Percentiles rank a stretch among this genome's conserved stretches.
Evolutionary conservation across 2,113 vertebrate genomes (phyloP).

Genomic region (Pipa parva): DNA sequence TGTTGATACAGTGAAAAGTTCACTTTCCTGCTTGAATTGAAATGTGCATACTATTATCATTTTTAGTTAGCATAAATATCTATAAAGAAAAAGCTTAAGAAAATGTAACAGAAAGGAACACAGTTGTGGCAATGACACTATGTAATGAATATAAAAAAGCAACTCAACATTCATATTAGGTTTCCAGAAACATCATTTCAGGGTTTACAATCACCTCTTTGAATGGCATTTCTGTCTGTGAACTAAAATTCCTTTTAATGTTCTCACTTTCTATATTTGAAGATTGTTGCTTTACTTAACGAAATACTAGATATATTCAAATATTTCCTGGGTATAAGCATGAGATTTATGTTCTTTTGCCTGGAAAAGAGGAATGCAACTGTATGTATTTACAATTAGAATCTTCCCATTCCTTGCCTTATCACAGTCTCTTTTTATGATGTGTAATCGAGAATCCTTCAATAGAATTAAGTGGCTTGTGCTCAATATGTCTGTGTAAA

Average conservation of each 20-base stretch:
- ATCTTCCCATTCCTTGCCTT: no score
- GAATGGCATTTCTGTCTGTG: neutral
- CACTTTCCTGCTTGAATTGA: conserved; percentile 50
- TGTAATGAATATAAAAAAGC: neutral
- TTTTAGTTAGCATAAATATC: conserved; percentile 46
- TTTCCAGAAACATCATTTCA: neutral
- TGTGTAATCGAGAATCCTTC: no score
- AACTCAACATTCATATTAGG: neutral
- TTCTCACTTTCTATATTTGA: neutral
- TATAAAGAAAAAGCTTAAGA: neutral
- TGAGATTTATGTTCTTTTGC: no score
- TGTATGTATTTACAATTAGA: no score
- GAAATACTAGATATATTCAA: no score
- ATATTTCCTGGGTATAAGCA: no score
- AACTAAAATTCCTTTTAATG: neutral
- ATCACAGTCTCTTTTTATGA: no score
- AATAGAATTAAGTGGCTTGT: no score
- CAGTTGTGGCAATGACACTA: neutral
- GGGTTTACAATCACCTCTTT: neutral
- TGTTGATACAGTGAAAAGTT: conserved; percentile 49
- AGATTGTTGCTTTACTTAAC: no score
- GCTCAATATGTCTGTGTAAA: no score
- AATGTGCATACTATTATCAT: conserved; percentile 48
- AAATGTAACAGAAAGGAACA: neutral
- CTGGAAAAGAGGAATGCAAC: no score